These are phyloP conservation scores for Pseudopleuronectes americanus DNA, from an alignment of 2,797 vertebrate species.

Conservation along the genomic window DNA sequence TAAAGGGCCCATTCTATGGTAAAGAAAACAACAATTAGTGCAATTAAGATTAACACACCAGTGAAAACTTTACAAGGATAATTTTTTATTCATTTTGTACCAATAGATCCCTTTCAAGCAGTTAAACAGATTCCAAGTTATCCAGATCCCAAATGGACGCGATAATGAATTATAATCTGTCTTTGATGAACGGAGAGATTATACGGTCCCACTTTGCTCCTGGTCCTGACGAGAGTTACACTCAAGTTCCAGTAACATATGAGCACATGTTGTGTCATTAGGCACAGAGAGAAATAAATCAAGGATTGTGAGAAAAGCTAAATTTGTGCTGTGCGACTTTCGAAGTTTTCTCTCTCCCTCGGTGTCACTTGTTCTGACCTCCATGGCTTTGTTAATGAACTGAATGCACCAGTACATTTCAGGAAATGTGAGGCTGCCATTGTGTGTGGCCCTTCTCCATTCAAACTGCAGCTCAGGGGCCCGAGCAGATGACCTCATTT, in stretches of 20 bases:
- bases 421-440: slow-evolving; percentile 22
- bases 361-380: slow-evolving; percentile 1
- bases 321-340: neutral
- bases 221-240: slow-evolving; percentile 38
- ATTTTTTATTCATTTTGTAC: no score
- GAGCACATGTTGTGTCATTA: slow-evolving; percentile 31
- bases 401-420: slow-evolving; percentile 32
- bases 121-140: slow-evolving; percentile 20
- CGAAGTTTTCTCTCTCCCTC: neutral
- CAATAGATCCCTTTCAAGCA: neutral
- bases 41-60: no score
- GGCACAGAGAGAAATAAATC: slow-evolving; percentile 9
- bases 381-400: slow-evolving; percentile 9
- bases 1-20: no score
- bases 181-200: slow-evolving; percentile 47
- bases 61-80: no score
- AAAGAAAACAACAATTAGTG: no score
- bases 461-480: slow-evolving; percentile 61
- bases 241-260: slow-evolving; percentile 24
- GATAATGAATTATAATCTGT: slow-evolving; percentile 29
- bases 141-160: slow-evolving; percentile 18
- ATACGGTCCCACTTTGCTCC: slow-evolving; percentile 39
- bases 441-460: slow-evolving; percentile 51
- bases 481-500: slow-evolving; percentile 68
- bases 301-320: neutral